These are phyloP conservation scores for Clarias laeviceps DNA, from an alignment of 2,797 vertebrate genomes.

Conservation along the genomic window DNA sequence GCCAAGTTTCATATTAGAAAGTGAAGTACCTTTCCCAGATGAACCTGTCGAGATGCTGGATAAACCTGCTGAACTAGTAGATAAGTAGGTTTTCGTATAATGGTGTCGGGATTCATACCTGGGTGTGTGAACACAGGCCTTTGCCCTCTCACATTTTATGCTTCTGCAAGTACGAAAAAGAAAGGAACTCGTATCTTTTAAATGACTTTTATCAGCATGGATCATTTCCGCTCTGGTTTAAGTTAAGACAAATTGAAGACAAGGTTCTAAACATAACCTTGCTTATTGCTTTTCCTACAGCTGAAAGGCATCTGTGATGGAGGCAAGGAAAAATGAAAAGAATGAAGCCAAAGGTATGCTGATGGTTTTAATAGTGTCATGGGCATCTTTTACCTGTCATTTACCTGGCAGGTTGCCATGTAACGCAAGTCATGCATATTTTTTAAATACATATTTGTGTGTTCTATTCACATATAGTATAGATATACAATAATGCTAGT, in stretches of 20 bases:
- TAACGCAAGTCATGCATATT: not conserved
- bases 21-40: not conserved
- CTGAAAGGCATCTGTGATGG: slow-evolving; percentile 47
- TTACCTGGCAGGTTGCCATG: too few species aligned
- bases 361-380: not conserved
- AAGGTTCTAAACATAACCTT: not conserved
- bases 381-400: not conserved
- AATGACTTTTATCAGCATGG: not conserved
- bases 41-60: not conserved
- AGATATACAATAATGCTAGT: not conserved
- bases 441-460: not conserved
- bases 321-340: slow-evolving; percentile 55
- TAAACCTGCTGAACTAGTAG: slow-evolving; percentile 16
- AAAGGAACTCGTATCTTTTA: not conserved
- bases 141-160: not conserved
- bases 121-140: not conserved
- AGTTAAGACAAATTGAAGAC: not conserved
- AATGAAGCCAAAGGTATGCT: slow-evolving; percentile 55
- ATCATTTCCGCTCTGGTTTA: not conserved
- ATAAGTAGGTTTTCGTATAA: not conserved
- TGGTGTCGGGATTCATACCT: slow-evolving; percentile 1
- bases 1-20: not conserved
- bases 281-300: slow-evolving; percentile 9
- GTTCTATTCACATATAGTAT: not conserved
- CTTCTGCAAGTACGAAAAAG: not conserved